Base-by-base conservation (phyloP, 92 coral and sea anemone genomes). In the Zoanthus gigantus region DNA sequence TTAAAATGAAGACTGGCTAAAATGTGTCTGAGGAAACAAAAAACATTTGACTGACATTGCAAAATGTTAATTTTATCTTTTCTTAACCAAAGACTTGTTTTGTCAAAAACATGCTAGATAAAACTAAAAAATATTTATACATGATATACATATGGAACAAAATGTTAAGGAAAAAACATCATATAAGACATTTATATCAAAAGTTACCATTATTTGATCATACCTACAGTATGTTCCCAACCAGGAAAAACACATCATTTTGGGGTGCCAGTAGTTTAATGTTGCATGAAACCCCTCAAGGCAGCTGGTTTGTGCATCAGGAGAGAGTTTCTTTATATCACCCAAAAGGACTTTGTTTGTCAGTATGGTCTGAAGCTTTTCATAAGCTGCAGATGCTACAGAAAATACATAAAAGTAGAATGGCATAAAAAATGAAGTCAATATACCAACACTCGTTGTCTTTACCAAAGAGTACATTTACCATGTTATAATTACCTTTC, bases 141-240 rank as follows among this genome's bases (percentile, higher is more conserved):
- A 5, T 14, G 61, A 9, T 56, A 56, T 11, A 9, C 13, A 56
- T 56, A 56, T 56, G 61, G 12, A 56, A 56, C 11, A 56, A 14
- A 56, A 56, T 56, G 61, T 56, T 56, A 56, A 56, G 61, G 17
- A 56, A 56, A 56, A 56, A 56, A 17, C 61, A 56, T 56, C 61
- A 56, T 56, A 56, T 56, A 56, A 56, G 61, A 56, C 15, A 56
- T 56, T 56, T 56, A 56, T 56, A 56, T 56, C 61, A 56, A 56
- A 56, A 52, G 57, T 56, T 56, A 56, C 61, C 11, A 56, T 56
- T 56, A 56, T 56, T 56, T n/a, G n/a, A n/a, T 56, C 71, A 65
- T 65, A 65, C 71, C 71, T 65, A 28, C 71, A 65, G 32, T 65
- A 56, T 56, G 61, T 56, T 56, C 61, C 61, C 61, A 56, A 56